Base-by-base conservation (phyloP, 2,797 vertebrate genomes). In the Tapera naevia region DNA sequence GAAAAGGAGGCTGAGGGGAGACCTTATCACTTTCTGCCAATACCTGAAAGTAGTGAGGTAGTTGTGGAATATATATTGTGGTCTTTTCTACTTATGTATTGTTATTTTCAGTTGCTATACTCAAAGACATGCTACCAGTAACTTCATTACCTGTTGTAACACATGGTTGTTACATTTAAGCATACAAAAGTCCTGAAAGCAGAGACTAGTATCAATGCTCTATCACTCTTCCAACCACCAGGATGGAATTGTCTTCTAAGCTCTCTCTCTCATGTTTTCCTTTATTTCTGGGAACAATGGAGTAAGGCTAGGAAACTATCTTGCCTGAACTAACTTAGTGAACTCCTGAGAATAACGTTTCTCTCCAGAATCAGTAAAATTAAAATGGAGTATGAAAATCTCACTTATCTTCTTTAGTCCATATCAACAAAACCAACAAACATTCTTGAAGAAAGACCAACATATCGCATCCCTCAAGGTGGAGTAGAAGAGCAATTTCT, bases 391-490 rank as follows among this genome's bases (percentile, higher is more conserved):
- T 45, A 5, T 10, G 37, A 7, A 61, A 37, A 21, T 50, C 10
- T 17, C 5, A 8, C 19, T 60, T 71, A 8, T 71, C 24, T 30
- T 53, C 8, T 9, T 85, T 28, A 35, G 9, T 43, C 28, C 7
- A 2, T 30, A 43, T 10, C 33, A 73, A 46, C 4, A 64, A 65
- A 80, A 76, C 3, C 8, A 67, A 15, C 2, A 61, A 37, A 70
- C 0, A 12, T 53, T 30, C 25, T 66, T 60, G 65, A 60, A 72
- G 12, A 23, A n/a, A 85, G 18, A n/a, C 12, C 25, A 10, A 28
- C 30, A 6, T 23, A 27, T 8, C 24, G 16, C 27, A 32, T 9
- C 0, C 0, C 41, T 88, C 11, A 17, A 18, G 10, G 3, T 30
- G 33, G 8, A 28, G 4, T 21, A 15, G 23, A 48, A 74, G 66